Evolutionary conservation across 1,140 invertebrate genomes (phyloP).

Genomic region (Luehdorfia chinensis): DNA sequence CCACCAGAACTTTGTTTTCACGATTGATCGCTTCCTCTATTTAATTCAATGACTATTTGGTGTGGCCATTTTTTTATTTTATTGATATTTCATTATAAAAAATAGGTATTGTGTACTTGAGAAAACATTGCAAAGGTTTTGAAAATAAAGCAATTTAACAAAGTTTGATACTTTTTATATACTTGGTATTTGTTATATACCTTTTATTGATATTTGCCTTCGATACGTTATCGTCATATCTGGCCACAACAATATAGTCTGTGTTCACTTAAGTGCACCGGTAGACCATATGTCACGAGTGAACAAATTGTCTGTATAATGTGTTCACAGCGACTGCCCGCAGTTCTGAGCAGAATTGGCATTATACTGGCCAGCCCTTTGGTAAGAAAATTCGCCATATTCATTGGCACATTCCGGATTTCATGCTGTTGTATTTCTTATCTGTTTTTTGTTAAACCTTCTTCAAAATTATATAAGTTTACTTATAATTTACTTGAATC

Average conservation of each 20-base stretch:
- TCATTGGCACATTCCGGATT: constrained; percentile 67
- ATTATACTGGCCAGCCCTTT: constrained; percentile 94
- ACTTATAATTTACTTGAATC: not conserved
- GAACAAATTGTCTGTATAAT: constrained; percentile 77
- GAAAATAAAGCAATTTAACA: constrained; percentile 1
- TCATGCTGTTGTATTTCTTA: constrained; percentile 58
- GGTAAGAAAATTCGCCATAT: constrained; percentile 84
- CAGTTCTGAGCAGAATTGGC: constrained; percentile 94
- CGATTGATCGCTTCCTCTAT: constrained; percentile 30
- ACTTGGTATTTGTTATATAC: constrained; percentile 11
- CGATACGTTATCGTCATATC: constrained; percentile 21
- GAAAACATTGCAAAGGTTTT: constrained; percentile 72
- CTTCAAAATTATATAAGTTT: too few species aligned
- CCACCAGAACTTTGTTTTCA: constrained; percentile 17
- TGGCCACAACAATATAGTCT: constrained; percentile 74
- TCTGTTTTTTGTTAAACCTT: constrained; percentile 14
- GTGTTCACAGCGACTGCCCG: constrained; percentile 92
- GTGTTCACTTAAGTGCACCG: constrained; percentile 62
- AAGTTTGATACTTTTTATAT: too few species aligned
- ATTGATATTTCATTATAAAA: constrained; percentile 14
- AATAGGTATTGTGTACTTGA: constrained; percentile 19
- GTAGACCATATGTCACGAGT: constrained; percentile 70
- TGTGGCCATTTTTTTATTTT: constrained; percentile 54
- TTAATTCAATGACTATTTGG: constrained; percentile 54
- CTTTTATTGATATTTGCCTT: too few species aligned